These are phyloP conservation scores for Argynnis bischoffii DNA, from an alignment of 2,888 invertebrate species.

Conservation along the genomic window DNA sequence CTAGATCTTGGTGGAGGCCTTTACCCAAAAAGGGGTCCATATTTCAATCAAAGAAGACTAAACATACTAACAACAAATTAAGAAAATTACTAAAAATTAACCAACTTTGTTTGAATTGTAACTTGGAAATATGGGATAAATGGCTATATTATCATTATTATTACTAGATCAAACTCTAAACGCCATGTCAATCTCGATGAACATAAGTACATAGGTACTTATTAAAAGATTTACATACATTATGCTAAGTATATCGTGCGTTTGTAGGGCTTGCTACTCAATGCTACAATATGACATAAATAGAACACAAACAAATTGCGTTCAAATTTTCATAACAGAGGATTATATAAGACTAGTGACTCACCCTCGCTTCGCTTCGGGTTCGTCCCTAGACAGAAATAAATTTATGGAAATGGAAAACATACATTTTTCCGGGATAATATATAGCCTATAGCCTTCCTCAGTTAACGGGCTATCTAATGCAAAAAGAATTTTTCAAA, in stretches of 20 bases:
- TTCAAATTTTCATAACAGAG: background rate
- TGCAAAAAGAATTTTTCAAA: too few relatives aligned
- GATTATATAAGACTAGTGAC: background rate
- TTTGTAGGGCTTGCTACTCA: constrained; percentile 15
- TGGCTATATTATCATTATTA: background rate
- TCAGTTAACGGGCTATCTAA: too few relatives aligned
- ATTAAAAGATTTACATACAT: constrained; percentile 1
- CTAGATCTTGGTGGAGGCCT: background rate
- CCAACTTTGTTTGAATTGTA: background rate
- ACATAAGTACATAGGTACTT: background rate
- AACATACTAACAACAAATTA: too few relatives aligned
- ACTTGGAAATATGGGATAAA: background rate
- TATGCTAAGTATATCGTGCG: background rate
- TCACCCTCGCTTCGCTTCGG: too few relatives aligned
- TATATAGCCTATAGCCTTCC: too few relatives aligned
- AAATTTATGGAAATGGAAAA: too few relatives aligned
- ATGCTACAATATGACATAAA: constrained; percentile 14
- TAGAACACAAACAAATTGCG: constrained; percentile 6
- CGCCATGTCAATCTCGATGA: background rate
- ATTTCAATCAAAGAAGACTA: too few relatives aligned
- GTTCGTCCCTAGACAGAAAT: too few relatives aligned
- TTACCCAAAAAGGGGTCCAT: too few relatives aligned
- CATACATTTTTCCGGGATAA: too few relatives aligned
- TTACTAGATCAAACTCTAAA: background rate
- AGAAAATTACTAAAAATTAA: too few relatives aligned